Percentiles rank a stretch among this genome's conserved stretches.
phyloP scores from a whole-genome alignment of 2,113 vertebrate genomes.

The Pipra filicauda region DNA sequence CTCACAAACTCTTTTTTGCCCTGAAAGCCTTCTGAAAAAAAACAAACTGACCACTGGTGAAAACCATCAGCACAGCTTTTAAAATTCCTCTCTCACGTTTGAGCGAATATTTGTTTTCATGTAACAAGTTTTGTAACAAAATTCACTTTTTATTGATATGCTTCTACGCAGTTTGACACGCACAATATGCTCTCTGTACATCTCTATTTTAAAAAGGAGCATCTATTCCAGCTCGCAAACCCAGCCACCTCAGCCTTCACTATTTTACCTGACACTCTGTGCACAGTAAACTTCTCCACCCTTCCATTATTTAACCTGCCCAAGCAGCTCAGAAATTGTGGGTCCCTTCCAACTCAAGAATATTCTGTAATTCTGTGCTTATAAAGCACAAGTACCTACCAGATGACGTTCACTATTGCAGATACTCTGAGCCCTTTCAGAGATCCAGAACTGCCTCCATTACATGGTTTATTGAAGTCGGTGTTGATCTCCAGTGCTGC shows the following conservation, averaged over 20 bases:
- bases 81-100: neutral
- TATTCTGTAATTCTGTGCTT: too few relatives aligned
- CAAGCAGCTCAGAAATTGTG: neutral
- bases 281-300: neutral
- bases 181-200: neutral
- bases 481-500: neutral
- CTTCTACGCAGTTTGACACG: neutral
- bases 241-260: neutral
- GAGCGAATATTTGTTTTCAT: neutral
- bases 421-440: neutral
- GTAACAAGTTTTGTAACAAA: neutral
- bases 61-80: neutral
- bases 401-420: neutral
- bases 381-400: conserved; percentile 10
- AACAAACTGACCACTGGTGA: neutral
- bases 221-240: neutral
- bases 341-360: neutral
- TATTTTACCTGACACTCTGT: neutral
- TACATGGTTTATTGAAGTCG: neutral
- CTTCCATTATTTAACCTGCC: neutral
- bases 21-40: neutral
- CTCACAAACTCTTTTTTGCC: neutral
- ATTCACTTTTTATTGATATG: neutral
- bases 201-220: neutral
- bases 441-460: conserved; percentile 12